These are phyloP conservation scores for Polymixis lichenea DNA, from an alignment of 2,888 invertebrate genomes.

Conservation along the genomic window DNA sequence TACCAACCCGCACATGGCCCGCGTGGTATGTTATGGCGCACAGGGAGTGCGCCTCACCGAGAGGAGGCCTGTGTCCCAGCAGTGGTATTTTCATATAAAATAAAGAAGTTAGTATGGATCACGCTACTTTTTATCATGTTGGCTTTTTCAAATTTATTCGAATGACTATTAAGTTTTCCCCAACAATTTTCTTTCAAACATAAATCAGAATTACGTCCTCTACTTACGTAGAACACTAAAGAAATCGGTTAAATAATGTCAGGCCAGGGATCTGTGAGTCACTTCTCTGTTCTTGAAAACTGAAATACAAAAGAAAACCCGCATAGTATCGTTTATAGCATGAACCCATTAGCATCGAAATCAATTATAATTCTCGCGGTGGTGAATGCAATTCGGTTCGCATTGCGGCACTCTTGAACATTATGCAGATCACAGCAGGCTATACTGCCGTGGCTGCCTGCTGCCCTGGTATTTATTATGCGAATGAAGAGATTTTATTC, in stretches of 20 bases:
- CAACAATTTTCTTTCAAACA: not conserved
- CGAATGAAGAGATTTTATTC: not conserved
- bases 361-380: constrained; percentile 49
- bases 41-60: no score
- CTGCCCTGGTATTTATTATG: constrained; percentile 19
- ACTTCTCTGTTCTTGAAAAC: not conserved
- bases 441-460: constrained; percentile 2
- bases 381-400: constrained; percentile 60
- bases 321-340: constrained; percentile 11
- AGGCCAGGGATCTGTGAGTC: not conserved
- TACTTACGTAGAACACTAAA: not conserved
- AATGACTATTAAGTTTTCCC: not conserved
- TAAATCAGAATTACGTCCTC: not conserved
- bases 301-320: constrained; percentile 13
- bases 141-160: not conserved
- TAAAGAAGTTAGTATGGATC: not conserved
- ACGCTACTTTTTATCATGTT: not conserved
- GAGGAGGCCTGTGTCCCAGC: no score
- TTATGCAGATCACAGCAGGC: constrained; percentile 56
- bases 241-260: not conserved
- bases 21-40: no score
- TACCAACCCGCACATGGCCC: no score
- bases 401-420: constrained; percentile 59
- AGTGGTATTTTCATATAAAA: not conserved
- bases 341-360: constrained; percentile 46